Evolutionary conservation across 2,113 vertebrate species (phyloP).

Genomic region (Phaetusa simplex): DNA sequence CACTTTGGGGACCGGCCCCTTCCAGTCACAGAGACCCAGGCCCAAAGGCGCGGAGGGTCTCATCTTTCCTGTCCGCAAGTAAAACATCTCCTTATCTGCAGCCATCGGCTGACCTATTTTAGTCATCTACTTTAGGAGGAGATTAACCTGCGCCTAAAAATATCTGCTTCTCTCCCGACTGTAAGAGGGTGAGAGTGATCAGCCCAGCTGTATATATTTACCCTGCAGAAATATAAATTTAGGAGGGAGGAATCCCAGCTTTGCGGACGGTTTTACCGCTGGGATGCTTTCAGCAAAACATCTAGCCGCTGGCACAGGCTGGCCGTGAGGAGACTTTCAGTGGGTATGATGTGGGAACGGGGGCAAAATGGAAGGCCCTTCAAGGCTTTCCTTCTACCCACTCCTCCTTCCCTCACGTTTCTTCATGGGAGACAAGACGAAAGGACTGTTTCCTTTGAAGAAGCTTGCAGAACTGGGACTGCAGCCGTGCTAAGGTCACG

Average conservation of each 20-base stretch:
- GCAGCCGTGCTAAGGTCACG: neutral
- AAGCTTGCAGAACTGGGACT: neutral
- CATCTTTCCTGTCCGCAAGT: neutral
- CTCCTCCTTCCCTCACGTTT: neutral
- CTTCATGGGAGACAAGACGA: neutral
- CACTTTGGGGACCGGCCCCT: neutral
- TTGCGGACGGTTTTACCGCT: neutral
- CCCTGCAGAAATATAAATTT: slow-evolving; percentile 26
- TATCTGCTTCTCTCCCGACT: slow-evolving; percentile 5
- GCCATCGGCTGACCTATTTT: slow-evolving; percentile 20
- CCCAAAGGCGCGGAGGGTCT: neutral
- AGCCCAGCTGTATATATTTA: slow-evolving; percentile 53
- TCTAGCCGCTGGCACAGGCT: neutral
- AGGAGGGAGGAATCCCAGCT: slow-evolving; percentile 34
- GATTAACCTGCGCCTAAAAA: slow-evolving; percentile 61
- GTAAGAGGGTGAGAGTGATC: slow-evolving; percentile 13
- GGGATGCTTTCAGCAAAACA: neutral
- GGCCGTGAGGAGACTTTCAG: neutral
- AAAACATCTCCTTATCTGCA: neutral
- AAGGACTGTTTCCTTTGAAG: neutral
- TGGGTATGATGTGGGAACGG: neutral
- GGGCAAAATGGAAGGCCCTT: neutral
- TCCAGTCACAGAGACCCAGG: neutral
- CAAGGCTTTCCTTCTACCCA: neutral
- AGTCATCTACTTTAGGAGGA: slow-evolving; percentile 1